These are phyloP conservation scores for Masnerella sp. DNA, from an alignment of 2,888 invertebrate species.

Conservation along the genomic window DNA sequence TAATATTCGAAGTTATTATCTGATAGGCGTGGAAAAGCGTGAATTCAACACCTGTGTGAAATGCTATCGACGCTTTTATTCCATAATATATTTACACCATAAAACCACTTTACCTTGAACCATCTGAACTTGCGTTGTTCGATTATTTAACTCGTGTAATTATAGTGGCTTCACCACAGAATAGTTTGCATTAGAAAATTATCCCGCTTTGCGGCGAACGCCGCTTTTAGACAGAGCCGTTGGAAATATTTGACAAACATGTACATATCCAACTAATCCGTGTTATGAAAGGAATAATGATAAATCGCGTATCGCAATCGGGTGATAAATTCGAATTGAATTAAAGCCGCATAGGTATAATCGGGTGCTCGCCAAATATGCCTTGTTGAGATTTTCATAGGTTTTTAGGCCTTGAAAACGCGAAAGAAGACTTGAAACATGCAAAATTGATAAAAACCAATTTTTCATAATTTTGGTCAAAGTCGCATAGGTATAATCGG, in stretches of 20 bases:
- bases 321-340: slow-evolving; percentile 30
- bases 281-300: slow-evolving; percentile 42
- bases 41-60: no score
- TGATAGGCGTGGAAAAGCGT: no score
- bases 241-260: slow-evolving; percentile 10
- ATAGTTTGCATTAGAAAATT: slow-evolving; percentile 23
- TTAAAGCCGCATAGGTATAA: no score
- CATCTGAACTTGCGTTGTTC: slow-evolving; percentile 22
- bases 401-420: no score
- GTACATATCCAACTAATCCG: slow-evolving; percentile 13
- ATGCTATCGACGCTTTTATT: not conserved
- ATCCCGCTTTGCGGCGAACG: not conserved
- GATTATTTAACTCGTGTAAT: slow-evolving; percentile 19
- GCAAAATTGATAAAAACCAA: no score
- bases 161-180: slow-evolving; percentile 14
- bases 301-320: slow-evolving; percentile 37
- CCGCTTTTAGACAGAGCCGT: no score
- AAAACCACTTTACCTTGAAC: slow-evolving; percentile 17
- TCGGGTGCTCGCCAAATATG: no score
- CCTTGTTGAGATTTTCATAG: no score
- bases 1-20: no score
- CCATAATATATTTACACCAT: not conserved
- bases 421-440: no score
- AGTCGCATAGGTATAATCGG: no score
- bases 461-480: no score